Evolutionary conservation across 30 jellyfish, hydroid and myxozoan species (phyloP).

Genomic region (Clytia hemisphaerica): DNA sequence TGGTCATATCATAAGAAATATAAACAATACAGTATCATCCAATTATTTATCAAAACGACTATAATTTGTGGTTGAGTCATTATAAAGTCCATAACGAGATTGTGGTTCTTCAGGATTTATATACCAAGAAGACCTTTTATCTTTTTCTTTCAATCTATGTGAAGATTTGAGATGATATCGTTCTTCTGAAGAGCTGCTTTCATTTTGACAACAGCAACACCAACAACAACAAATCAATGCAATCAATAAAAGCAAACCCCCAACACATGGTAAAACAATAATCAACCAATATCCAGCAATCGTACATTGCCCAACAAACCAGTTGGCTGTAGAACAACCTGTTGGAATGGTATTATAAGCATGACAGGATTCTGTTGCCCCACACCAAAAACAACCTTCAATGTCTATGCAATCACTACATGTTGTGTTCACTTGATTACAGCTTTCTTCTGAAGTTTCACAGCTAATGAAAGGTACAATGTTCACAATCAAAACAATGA

Average conservation of each 20-base stretch:
- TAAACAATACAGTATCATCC: too few species aligned
- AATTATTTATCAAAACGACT: too few species aligned
- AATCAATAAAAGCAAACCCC: conserved; percentile 40
- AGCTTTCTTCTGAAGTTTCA: too few species aligned
- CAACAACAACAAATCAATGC: conserved; percentile 77
- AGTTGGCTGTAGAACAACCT: conserved; percentile 62
- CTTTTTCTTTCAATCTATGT: conserved; percentile 39
- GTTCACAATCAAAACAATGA: too few species aligned
- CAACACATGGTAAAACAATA: conserved; percentile 76
- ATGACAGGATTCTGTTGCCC: conserved; percentile 56
- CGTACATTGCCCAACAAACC: conserved; percentile 74
- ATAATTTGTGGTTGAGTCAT: too few species aligned
- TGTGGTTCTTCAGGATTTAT: too few species aligned
- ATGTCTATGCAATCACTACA: conserved; percentile 55
- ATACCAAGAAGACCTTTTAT: too few species aligned
- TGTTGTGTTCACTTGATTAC: too few species aligned
- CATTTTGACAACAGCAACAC: conserved; percentile 69
- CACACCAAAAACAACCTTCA: conserved; percentile 81
- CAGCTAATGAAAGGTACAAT: too few species aligned
- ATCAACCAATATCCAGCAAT: conserved; percentile 82
- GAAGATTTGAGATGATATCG: conserved; percentile 54
- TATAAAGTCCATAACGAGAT: too few species aligned
- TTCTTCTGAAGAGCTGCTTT: conserved; percentile 56
- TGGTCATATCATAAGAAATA: too few species aligned
- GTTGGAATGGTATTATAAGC: conserved; percentile 65